Conservation (phyloP, 2,113 vertebrate species). For the Cairina moschata region DNA sequence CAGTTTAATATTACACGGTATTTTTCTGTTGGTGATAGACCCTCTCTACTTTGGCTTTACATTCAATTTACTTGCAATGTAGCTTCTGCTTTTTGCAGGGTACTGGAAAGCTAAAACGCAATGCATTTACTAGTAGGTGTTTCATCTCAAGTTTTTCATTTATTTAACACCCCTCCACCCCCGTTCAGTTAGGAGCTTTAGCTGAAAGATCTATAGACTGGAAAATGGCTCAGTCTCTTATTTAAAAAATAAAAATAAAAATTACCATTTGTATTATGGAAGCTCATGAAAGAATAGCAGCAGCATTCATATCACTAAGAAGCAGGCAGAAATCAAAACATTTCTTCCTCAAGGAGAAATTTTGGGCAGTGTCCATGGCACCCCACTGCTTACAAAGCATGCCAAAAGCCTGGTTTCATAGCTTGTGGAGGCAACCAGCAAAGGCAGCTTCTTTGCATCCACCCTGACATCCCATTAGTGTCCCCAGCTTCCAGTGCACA, state of each 20-base stretch:
- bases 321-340: not conserved
- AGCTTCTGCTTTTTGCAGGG: not conserved
- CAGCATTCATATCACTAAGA: not conserved
- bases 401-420: not conserved
- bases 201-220: not conserved
- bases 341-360: not conserved
- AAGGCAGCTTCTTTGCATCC: not conserved
- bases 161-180: not conserved
- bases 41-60: not conserved
- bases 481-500: too few relatives aligned
- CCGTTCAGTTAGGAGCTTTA: not conserved
- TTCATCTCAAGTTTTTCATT: not conserved
- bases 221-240: not conserved
- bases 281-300: not conserved
- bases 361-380: not conserved
- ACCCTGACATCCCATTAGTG: not conserved
- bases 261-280: not conserved
- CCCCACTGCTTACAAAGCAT: not conserved
- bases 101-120: not conserved
- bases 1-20: not conserved
- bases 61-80: not conserved
- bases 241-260: not conserved
- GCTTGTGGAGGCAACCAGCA: fast-evolving
- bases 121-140: not conserved
- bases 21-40: not conserved